phyloP scores from a whole-genome alignment of 2,113 vertebrate species.

The Apodemus sylvaticus region DNA sequence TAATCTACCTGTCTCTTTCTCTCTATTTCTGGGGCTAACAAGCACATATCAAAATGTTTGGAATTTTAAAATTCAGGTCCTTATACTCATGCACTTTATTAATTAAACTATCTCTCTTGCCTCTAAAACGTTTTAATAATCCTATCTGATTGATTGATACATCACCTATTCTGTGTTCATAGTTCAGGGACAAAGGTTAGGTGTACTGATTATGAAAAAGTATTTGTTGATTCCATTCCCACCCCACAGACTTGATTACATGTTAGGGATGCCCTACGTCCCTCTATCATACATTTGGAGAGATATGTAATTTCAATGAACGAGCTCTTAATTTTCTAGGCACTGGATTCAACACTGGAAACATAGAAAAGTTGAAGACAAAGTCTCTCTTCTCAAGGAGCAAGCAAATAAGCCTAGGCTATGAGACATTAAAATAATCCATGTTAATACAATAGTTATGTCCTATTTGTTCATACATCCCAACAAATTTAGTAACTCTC shows the following conservation, averaged over 20 bases:
- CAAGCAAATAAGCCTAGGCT: background rate
- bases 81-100: background rate
- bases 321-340: background rate
- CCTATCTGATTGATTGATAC: background rate
- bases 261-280: background rate
- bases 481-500: background rate
- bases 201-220: background rate
- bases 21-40: background rate
- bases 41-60: background rate
- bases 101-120: background rate
- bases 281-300: background rate
- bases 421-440: background rate
- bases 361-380: background rate
- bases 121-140: background rate
- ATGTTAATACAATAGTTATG: background rate
- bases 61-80: background rate
- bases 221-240: background rate
- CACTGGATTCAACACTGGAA: background rate
- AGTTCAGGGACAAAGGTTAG: background rate
- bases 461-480: background rate
- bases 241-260: background rate
- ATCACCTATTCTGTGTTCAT: background rate
- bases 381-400: background rate
- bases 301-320: background rate
- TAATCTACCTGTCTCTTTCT: background rate